phyloP scores from a whole-genome alignment of 2,888 invertebrate species.

The Parasteatoda lunata region DNA sequence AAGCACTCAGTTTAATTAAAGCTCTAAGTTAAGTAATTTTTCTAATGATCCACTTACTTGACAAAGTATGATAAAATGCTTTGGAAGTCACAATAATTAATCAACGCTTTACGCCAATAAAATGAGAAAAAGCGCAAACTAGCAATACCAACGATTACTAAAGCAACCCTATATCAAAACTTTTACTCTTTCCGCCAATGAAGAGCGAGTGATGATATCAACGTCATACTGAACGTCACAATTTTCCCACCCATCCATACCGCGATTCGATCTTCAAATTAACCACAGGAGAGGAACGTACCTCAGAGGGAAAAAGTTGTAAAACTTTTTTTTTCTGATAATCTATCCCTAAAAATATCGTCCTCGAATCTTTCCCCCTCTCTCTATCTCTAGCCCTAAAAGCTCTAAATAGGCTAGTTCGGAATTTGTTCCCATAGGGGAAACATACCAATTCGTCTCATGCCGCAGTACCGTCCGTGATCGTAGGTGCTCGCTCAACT shows the following conservation, averaged over 20 bases:
- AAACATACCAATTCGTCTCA: constrained; percentile 40
- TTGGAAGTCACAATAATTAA: not conserved
- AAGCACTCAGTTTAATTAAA: no score
- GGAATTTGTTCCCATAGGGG: constrained; percentile 35
- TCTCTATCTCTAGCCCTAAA: constrained; percentile 29
- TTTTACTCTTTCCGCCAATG: constrained; percentile 41
- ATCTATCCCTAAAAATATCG: constrained; percentile 36
- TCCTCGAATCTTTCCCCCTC: constrained; percentile 1
- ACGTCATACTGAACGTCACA: constrained; percentile 46
- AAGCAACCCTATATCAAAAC: constrained; percentile 31
- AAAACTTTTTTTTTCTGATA: constrained; percentile 20
- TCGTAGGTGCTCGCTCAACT: constrained; percentile 12
- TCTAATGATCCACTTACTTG: no score
- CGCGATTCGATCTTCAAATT: constrained; percentile 44
- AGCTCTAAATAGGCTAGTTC: constrained; percentile 50
- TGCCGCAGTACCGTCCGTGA: constrained; percentile 30
- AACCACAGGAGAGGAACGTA: constrained; percentile 30
- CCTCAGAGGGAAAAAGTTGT: constrained; percentile 45
- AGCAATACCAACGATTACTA: not conserved
- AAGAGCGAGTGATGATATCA: not conserved
- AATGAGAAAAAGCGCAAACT: constrained; percentile 13
- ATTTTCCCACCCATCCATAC: constrained; percentile 50
- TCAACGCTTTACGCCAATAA: not conserved
- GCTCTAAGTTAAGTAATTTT: no score
- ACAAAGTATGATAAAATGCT: no score